These are phyloP conservation scores for Galbula dea DNA, from an alignment of 2,113 vertebrate genomes.

Conservation along the genomic window DNA sequence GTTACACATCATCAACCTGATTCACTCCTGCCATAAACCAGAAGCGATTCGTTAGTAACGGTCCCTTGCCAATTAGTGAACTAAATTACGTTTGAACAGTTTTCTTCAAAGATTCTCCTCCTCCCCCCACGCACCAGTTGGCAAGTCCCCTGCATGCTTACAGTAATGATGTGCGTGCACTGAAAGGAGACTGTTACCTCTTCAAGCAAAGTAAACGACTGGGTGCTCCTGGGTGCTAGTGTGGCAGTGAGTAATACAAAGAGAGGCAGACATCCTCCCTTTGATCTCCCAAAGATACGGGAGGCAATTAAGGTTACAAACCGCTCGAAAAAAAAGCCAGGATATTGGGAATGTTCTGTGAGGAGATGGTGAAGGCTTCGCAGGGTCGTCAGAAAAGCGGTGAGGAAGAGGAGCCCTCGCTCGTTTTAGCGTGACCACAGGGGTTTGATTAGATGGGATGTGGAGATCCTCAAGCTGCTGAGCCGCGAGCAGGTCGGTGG, in stretches of 20 bases:
- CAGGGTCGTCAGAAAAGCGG: neutral
- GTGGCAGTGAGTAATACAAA: constrained; percentile 44
- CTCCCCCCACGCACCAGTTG: constrained; percentile 3
- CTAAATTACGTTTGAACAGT: constrained; percentile 53
- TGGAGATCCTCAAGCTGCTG: neutral
- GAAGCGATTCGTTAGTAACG: constrained; percentile 56
- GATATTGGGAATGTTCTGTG: neutral
- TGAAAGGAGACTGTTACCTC: constrained; percentile 52
- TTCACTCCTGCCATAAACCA: constrained; percentile 66
- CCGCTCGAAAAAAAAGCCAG: neutral
- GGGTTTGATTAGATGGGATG: neutral
- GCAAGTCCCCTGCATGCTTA: constrained; percentile 49
- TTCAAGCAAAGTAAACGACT: constrained; percentile 32
- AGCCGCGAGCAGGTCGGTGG: neutral
- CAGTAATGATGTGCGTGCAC: constrained; percentile 49
- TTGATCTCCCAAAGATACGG: constrained; percentile 32
- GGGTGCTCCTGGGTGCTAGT: neutral
- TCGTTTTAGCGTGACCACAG: rapidly evolving
- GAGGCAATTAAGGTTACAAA: constrained; percentile 27
- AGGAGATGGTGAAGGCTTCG: neutral
- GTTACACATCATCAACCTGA: constrained; percentile 59
- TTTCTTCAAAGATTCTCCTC: constrained; percentile 60
- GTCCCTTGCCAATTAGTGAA: constrained; percentile 56
- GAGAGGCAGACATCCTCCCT: constrained; percentile 20
- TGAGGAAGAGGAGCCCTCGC: neutral